phyloP scores from a whole-genome alignment of 2,797 vertebrate species.

The Poecilia velifera region DNA sequence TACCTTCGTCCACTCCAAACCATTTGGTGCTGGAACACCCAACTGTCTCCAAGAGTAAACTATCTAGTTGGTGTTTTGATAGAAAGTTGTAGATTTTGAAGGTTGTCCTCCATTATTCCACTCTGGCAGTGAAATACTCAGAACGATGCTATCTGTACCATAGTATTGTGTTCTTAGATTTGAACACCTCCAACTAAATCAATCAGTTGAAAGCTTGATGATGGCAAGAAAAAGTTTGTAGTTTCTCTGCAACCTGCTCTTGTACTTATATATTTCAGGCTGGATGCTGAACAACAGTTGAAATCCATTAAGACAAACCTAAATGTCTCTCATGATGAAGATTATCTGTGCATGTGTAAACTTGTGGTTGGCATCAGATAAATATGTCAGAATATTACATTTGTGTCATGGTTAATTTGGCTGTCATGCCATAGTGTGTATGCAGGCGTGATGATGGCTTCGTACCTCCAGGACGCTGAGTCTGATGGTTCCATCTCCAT shows the following conservation, averaged over 20 bases:
- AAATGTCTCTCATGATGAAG: neutral
- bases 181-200: too few species aligned
- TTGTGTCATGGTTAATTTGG: neutral
- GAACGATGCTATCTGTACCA: neutral
- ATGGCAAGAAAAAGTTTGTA: neutral
- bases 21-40: too few species aligned
- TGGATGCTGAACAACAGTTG: neutral
- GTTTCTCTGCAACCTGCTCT: neutral
- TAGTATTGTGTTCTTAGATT: too few species aligned
- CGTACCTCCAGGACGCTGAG: constrained; percentile 89
- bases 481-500: constrained; percentile 94
- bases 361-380: neutral
- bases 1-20: neutral
- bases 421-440: neutral
- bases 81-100: too few species aligned
- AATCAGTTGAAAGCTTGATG: neutral
- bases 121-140: neutral
- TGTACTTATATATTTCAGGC: neutral
- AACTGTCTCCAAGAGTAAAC: too few species aligned
- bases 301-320: neutral
- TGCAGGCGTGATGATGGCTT: neutral
- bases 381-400: neutral
- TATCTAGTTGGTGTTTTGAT: too few species aligned
- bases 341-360: neutral
- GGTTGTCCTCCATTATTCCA: too few species aligned